Evolutionary conservation across 2,888 invertebrate species (phyloP).

Genomic region (Chrysolina haemoptera): DNA sequence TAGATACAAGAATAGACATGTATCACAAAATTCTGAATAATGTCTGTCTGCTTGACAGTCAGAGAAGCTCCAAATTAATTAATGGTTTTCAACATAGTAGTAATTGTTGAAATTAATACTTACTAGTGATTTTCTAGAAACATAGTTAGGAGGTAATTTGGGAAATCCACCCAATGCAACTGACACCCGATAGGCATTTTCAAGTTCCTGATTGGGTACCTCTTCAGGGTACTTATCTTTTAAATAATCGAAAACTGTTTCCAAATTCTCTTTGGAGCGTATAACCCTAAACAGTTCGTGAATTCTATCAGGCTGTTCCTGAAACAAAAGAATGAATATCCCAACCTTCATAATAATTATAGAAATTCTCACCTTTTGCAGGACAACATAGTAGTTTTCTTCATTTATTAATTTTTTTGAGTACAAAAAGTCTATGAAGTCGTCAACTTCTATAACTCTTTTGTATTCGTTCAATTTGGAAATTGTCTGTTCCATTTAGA

Average conservation of each 20-base stretch:
- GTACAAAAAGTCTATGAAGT: conserved; percentile 51
- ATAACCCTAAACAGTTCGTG: conserved; percentile 46
- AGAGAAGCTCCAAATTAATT: too few relatives aligned
- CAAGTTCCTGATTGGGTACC: conserved; percentile 43
- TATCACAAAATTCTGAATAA: background rate
- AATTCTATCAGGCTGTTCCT: conserved; percentile 37
- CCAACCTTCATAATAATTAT: conserved; percentile 16
- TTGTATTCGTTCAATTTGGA: conserved; percentile 48
- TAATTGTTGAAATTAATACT: conserved; percentile 52
- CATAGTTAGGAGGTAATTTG: conserved; percentile 73
- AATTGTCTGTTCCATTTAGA: conserved; percentile 42
- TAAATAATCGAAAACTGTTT: conserved; percentile 44
- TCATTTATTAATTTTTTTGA: conserved; percentile 46
- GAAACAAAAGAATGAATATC: conserved; percentile 36
- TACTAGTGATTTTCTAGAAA: conserved; percentile 72
- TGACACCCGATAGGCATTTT: conserved; percentile 52
- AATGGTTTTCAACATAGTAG: conserved; percentile 2
- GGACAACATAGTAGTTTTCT: conserved; percentile 42
- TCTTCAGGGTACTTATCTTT: conserved; percentile 43
- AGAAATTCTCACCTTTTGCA: conserved; percentile 39
- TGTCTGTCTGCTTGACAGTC: too few relatives aligned
- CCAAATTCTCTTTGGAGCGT: conserved; percentile 31
- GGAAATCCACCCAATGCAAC: conserved; percentile 75
- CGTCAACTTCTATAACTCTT: conserved; percentile 42
- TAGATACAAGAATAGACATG: background rate